phyloP scores from a whole-genome alignment of 2,888 invertebrate species.

The Chymomyza procnemis region DNA sequence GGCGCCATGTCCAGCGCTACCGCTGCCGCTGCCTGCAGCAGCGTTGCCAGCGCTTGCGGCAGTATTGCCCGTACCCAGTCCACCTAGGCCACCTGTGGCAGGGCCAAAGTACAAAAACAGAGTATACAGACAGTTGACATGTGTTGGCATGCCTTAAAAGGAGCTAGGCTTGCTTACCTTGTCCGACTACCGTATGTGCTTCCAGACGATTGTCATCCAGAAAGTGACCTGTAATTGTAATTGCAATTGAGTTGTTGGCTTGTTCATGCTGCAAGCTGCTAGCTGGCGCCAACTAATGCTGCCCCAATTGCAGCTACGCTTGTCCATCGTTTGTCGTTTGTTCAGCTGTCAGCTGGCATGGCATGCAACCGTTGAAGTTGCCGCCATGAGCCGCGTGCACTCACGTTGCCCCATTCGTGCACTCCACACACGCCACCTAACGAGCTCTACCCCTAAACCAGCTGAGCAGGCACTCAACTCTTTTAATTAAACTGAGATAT shows the following conservation, averaged over 20 bases:
- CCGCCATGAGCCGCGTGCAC: conserved; percentile 56
- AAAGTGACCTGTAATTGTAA: conserved; percentile 77
- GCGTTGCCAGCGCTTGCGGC: conserved; percentile 73
- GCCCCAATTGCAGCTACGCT: conserved; percentile 45
- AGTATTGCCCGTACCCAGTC: conserved; percentile 55
- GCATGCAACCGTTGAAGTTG: conserved; percentile 39
- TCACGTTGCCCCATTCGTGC: conserved; percentile 41
- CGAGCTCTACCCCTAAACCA: conserved; percentile 12
- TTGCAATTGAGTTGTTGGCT: conserved; percentile 63
- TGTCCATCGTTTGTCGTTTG: conserved; percentile 54
- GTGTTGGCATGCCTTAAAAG: conserved; percentile 56
- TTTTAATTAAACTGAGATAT: conserved; percentile 69
- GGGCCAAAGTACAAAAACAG: not conserved
- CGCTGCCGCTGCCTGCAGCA: conserved; percentile 61
- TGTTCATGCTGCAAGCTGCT: too few species aligned
- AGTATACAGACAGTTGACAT: conserved; percentile 58
- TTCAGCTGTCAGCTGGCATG: conserved; percentile 20
- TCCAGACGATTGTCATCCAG: conserved; percentile 79
- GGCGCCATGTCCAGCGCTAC: conserved; percentile 40
- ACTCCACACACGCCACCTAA: conserved; percentile 7
- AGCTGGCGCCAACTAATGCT: conserved; percentile 70
- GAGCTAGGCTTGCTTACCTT: conserved; percentile 65
- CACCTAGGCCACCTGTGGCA: conserved; percentile 63
- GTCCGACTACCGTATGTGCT: conserved; percentile 76
- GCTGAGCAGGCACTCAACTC: conserved; percentile 30